Evolutionary conservation across 2,113 vertebrate genomes (phyloP).

Genomic region (Vulpes vulpes): DNA sequence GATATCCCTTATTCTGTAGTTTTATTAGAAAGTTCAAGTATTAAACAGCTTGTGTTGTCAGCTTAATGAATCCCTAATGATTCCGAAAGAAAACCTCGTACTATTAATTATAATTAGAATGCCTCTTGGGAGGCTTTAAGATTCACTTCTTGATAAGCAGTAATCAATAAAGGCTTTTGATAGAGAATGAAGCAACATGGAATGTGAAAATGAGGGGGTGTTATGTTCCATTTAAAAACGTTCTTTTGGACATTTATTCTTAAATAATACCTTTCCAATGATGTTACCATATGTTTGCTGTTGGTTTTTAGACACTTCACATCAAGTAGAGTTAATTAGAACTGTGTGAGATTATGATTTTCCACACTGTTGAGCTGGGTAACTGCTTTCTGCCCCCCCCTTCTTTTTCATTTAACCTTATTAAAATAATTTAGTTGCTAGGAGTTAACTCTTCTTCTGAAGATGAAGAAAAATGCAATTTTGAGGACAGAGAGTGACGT

Average conservation of each 20-base stretch:
- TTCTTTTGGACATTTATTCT: conserved; percentile 39
- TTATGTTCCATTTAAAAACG: conserved; percentile 31
- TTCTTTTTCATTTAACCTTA: conserved; percentile 55
- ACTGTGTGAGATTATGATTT: conserved; percentile 44
- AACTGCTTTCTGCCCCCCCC: not conserved
- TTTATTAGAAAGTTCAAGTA: conserved; percentile 61
- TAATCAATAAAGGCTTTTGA: conserved; percentile 43
- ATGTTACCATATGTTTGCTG: not conserved
- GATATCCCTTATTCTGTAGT: not conserved
- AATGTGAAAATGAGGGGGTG: not conserved
- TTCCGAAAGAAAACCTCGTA: conserved; percentile 65
- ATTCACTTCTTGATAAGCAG: conserved; percentile 67
- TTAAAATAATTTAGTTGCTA: conserved; percentile 67
- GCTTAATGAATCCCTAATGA: conserved; percentile 74
- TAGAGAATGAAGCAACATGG: conserved; percentile 57
- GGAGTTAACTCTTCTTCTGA: conserved; percentile 50
- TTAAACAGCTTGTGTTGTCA: conserved; percentile 70
- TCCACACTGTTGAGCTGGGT: not conserved
- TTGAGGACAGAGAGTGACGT: not conserved
- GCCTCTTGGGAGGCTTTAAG: conserved; percentile 54
- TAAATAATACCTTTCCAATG: conserved; percentile 48
- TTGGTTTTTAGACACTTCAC: conserved; percentile 51
- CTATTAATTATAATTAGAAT: conserved; percentile 77
- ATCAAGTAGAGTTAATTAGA: conserved; percentile 63
- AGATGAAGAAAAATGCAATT: conserved; percentile 49